Evolutionary conservation across 2,113 vertebrate genomes (phyloP).

Genomic region (Glaucidium brasilianum): DNA sequence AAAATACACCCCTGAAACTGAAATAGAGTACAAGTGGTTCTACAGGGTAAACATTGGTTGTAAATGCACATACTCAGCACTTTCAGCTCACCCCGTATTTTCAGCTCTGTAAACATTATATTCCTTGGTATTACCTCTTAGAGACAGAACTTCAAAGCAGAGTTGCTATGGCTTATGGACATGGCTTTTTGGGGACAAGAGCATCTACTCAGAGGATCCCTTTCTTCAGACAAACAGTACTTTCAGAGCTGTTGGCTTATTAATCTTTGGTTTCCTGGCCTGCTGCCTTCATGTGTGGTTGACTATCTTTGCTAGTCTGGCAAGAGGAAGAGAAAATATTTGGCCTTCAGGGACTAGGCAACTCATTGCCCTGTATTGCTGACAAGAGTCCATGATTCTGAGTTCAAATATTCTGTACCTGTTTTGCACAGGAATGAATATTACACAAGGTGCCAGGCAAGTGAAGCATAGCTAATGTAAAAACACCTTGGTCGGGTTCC

Average conservation of each 20-base stretch:
- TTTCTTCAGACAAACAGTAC: not conserved
- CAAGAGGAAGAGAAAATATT: slow-evolving; percentile 46
- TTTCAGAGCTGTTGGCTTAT: not conserved
- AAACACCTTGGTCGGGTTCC: slow-evolving; percentile 58
- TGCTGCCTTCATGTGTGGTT: slow-evolving; percentile 20
- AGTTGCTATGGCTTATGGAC: not conserved
- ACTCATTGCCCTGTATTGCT: slow-evolving; percentile 20
- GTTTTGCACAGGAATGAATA: slow-evolving; percentile 48
- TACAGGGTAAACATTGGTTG: not conserved
- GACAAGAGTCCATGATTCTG: not conserved
- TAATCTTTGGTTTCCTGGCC: not conserved
- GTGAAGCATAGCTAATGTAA: slow-evolving; percentile 38
- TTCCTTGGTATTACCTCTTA: not conserved
- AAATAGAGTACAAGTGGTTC: not conserved
- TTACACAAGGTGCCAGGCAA: slow-evolving; percentile 50
- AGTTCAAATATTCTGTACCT: slow-evolving; percentile 36
- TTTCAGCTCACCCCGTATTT: slow-evolving; percentile 1
- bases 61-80: not conserved
- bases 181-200: not conserved
- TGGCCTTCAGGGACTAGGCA: not conserved
- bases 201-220: not conserved
- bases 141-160: not conserved
- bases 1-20: not conserved
- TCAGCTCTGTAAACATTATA: not conserved
- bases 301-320: slow-evolving; percentile 3